A percentile compares a stretch with the other conserved stretches of the same genome.
Conservation (phyloP, 2,888 invertebrate species). For the Agriopis marginaria region DNA sequence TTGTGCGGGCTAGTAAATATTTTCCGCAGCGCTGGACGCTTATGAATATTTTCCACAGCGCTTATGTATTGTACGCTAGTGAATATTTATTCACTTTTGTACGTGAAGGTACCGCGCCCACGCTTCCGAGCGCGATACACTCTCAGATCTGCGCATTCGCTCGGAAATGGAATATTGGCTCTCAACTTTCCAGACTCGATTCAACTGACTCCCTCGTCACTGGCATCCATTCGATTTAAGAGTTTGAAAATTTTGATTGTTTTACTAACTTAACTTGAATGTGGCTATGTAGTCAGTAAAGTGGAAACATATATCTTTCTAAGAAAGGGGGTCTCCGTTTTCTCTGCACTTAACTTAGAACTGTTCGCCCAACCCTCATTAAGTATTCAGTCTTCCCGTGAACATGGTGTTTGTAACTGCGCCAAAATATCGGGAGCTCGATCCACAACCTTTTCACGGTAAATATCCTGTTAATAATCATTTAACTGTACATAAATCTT, state of each 20-base stretch:
- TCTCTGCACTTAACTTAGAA: too few relatives aligned
- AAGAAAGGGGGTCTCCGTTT: too few relatives aligned
- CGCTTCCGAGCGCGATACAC: conserved; percentile 11
- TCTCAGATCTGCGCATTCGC: conserved; percentile 16
- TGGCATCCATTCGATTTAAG: conserved; percentile 2
- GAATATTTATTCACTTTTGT: conserved; percentile 6
- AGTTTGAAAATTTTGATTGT: background rate
- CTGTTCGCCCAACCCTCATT: too few relatives aligned
- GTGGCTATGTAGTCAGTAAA: too few relatives aligned
- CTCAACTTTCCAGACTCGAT: conserved; percentile 42
- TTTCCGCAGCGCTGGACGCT: background rate
- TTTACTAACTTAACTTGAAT: too few relatives aligned
- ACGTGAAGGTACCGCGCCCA: conserved; percentile 12
- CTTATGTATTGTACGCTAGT: background rate
- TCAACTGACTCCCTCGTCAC: conserved; percentile 29
- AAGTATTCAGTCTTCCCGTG: too few relatives aligned
- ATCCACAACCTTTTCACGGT: too few relatives aligned
- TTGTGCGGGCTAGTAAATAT: background rate
- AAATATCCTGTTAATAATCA: too few relatives aligned
- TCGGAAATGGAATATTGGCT: conserved; percentile 32
- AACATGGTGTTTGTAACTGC: too few relatives aligned
- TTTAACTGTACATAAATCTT: too few relatives aligned
- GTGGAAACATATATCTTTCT: too few relatives aligned
- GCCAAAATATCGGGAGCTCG: too few relatives aligned
- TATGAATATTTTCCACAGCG: background rate